These are phyloP conservation scores for Eledone cirrhosa DNA, from an alignment of 2,888 invertebrate genomes.

Conservation along the genomic window DNA sequence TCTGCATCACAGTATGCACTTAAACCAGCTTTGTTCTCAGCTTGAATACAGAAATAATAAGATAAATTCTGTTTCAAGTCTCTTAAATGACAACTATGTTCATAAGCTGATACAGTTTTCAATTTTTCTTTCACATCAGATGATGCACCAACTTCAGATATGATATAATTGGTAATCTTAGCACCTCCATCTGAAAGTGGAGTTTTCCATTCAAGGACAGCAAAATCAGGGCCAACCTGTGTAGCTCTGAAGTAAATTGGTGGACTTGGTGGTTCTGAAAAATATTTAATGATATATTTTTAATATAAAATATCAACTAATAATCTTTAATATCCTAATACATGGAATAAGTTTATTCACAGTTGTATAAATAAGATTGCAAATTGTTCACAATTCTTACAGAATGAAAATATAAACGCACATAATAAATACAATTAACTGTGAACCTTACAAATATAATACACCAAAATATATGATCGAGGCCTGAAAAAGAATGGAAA, in stretches of 20 bases:
- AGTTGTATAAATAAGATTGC: no score
- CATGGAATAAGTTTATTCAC: no score
- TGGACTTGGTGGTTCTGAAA: slow-evolving; percentile 55
- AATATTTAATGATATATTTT: slow-evolving; percentile 29
- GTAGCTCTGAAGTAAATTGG: slow-evolving; percentile 54
- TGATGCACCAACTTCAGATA: slow-evolving; percentile 39
- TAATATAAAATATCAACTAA: no score
- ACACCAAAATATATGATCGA: no score
- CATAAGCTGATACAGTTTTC: slow-evolving; percentile 32
- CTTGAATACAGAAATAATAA: slow-evolving; percentile 85
- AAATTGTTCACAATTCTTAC: no score
- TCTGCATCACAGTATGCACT: slow-evolving; percentile 71
- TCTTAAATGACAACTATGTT: slow-evolving; percentile 38
- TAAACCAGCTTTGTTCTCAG: slow-evolving; percentile 82
- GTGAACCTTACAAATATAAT: no score
- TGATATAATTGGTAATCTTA: slow-evolving; percentile 43
- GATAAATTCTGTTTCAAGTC: slow-evolving; percentile 63
- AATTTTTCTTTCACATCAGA: slow-evolving; percentile 33
- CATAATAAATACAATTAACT: no score
- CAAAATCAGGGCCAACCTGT: slow-evolving; percentile 51
- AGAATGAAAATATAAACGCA: no score
- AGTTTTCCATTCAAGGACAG: slow-evolving; percentile 58
- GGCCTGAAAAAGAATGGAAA: no score
- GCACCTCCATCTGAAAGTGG: slow-evolving; percentile 60
- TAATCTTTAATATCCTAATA: no score